Percentiles rank a stretch among this genome's conserved stretches.
These are phyloP conservation scores for Neotragus pygmaeus DNA, from an alignment of 2,113 vertebrate genomes.

Conservation along the genomic window DNA sequence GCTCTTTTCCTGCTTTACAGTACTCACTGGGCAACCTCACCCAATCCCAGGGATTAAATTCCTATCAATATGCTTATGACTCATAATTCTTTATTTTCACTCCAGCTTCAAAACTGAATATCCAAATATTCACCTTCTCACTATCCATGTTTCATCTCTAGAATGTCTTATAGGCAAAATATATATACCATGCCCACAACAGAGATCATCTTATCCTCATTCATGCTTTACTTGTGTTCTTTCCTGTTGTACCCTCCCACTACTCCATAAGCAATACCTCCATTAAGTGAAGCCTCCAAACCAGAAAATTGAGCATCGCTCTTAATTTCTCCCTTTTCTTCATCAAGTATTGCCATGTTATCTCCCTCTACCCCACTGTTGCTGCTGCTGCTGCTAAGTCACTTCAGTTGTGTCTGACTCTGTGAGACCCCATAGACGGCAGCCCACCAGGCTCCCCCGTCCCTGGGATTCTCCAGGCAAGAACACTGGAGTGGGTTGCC, in stretches of 20 bases:
- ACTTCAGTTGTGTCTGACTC: no score
- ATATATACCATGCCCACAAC: not conserved
- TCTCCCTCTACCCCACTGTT: not conserved
- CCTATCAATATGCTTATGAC: not conserved
- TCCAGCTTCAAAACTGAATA: not conserved
- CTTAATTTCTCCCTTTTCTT: not conserved
- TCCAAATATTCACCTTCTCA: not conserved
- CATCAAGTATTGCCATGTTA: not conserved
- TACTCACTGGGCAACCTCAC: not conserved
- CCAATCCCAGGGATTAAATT: not conserved
- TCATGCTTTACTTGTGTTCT: not conserved
- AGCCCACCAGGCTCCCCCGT: no score
- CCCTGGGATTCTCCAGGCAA: no score
- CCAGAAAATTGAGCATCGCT: not conserved
- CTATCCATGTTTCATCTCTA: not conserved
- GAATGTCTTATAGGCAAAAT: not conserved
- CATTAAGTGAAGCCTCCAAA: not conserved
- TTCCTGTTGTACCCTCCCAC: not conserved
- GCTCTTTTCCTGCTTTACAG: not conserved
- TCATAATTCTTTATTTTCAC: not conserved
- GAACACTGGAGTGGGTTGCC: no score
- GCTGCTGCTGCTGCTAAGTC: no score
- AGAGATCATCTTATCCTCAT: not conserved
- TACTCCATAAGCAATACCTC: not conserved
- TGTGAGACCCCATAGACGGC: fast-evolving